Evolutionary conservation across 1,140 invertebrate genomes (phyloP).

Genomic region (Camponotus pennsylvanicus): DNA sequence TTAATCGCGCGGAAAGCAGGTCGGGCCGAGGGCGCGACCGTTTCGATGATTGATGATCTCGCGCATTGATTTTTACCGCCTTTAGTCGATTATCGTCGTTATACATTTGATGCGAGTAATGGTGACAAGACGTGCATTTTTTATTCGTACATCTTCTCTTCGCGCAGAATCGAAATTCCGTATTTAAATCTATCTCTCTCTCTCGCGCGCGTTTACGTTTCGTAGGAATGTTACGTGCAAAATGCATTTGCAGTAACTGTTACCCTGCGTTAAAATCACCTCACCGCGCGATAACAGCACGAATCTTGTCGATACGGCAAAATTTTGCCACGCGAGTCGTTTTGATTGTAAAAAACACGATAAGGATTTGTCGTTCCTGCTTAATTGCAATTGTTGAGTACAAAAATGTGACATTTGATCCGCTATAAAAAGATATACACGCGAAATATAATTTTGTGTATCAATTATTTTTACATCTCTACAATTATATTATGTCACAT

Average conservation of each 20-base stretch:
- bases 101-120: background rate
- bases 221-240: background rate
- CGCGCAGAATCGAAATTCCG: background rate
- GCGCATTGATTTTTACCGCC: background rate
- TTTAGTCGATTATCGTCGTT: background rate
- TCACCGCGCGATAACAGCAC: background rate
- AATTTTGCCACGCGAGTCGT: background rate
- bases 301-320: background rate
- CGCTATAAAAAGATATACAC: background rate
- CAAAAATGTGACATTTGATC: background rate
- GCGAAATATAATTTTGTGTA: background rate
- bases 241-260: background rate
- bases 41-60: constrained; percentile 18
- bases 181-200: background rate
- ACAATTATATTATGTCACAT: background rate
- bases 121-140: background rate
- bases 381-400: background rate
- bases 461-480: background rate
- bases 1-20: constrained; percentile 75
- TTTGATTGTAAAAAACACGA: background rate
- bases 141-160: background rate
- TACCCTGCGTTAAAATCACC: constrained; percentile 34
- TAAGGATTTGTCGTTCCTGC: background rate
- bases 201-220: background rate
- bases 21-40: constrained; percentile 55